These are phyloP conservation scores for Squalus acanthias DNA, from an alignment of 2,797 vertebrate species.

Conservation along the genomic window DNA sequence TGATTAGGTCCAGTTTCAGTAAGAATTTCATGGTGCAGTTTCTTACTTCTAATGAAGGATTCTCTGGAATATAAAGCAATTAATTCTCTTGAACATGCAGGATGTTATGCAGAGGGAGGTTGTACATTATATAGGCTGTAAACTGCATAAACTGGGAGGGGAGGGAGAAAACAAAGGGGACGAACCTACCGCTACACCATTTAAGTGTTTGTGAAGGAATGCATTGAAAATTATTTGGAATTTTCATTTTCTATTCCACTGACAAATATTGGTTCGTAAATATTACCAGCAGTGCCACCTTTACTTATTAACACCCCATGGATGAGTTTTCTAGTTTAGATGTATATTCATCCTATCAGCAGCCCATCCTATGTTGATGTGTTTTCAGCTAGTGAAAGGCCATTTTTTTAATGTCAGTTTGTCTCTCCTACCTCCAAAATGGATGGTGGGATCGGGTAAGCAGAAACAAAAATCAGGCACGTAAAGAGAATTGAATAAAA, in stretches of 20 bases:
- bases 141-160: neutral
- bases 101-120: neutral
- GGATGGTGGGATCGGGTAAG: neutral
- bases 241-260: neutral
- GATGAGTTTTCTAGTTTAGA: neutral
- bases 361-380: neutral
- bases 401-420: neutral
- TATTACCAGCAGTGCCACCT: neutral
- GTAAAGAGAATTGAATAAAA: neutral
- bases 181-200: neutral
- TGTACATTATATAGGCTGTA: neutral
- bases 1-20: neutral
- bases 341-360: neutral
- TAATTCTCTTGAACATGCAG: neutral
- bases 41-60: neutral
- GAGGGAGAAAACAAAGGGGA: neutral
- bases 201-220: neutral
- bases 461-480: neutral
- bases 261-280: neutral
- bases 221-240: neutral
- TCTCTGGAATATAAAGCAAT: neutral
- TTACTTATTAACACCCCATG: neutral
- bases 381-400: neutral
- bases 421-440: neutral
- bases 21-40: no score